phyloP scores from a whole-genome alignment of 2,113 vertebrate species.

The Apistogramma diplotaenia region DNA sequence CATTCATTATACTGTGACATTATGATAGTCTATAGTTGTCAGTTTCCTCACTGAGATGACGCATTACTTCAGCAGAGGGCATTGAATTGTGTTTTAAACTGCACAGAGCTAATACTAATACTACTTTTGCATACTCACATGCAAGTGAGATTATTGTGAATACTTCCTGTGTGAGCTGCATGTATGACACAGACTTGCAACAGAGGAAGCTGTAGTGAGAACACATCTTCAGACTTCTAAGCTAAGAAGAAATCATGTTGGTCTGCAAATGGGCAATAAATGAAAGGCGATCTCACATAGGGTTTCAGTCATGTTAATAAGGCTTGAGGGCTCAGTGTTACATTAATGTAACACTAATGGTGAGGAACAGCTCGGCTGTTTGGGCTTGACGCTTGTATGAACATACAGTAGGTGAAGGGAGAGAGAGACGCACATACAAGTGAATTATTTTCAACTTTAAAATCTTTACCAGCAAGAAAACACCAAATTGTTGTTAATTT shows the following conservation, averaged over 20 bases:
- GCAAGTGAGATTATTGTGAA: neutral
- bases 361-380: neutral
- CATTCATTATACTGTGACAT: neutral
- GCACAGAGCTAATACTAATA: neutral
- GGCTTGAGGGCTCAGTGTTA: neutral
- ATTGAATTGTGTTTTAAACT: neutral
- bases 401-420: neutral
- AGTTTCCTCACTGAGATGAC: neutral
- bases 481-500: neutral
- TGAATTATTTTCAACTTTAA: neutral
- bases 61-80: neutral
- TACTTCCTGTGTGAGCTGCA: slow-evolving; percentile 15
- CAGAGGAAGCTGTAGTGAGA: neutral
- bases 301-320: neutral
- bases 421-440: neutral
- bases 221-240: neutral
- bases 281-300: neutral
- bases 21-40: neutral
- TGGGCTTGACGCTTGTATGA: neutral
- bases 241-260: neutral
- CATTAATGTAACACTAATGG: neutral
- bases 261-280: neutral
- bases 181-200: neutral
- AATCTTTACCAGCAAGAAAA: neutral
- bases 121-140: neutral